Base-by-base conservation (phyloP, 2,888 invertebrate species). In the Criorhina ranunculi region DNA sequence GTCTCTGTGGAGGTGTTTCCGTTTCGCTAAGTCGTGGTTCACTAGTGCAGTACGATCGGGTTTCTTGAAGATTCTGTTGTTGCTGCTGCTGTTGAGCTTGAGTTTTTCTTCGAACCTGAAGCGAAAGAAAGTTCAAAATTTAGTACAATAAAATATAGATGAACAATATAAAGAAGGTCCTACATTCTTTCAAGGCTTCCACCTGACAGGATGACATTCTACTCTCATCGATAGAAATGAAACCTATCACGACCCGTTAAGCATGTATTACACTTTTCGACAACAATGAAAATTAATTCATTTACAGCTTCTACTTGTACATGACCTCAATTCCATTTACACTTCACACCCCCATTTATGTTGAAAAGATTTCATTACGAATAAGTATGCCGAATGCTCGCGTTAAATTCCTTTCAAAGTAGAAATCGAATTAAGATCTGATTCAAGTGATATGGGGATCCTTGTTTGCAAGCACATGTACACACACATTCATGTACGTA, bases 1-100 rank as follows among this genome's bases (percentile, higher is more conserved):
- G 89, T 53, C 90, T 89, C 86, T 91, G 92, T 29, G 94, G 95
- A 66, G 94, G 94, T 80, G 94, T 93, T 88, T 95, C 94, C 86
- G 92, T 92, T 88, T 94, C 94, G 62, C 93, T 93, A 62, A 95
- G 91, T 88, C 93, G 93, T 17, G 94, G 94, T 89, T 94, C 94
- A 90, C 94, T 95, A 90, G 93, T 94, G 89, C 93, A 93, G 87
- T 93, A 93, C 31, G 93, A 92, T 87, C 93, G 93, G 60, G 91
- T 89, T 72, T 92, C 91, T 88, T 91, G 91, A 66, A 92, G 89
- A 87, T 90, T 90, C 17, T 90, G 88, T 70, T 90, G 90, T 35
- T 90, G 89, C 53, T 87, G 89, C 42, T 88, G 89, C 31, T 90
- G 91, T 70, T 90, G 91, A 5, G 90, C 87, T 88, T 90, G 89